Percentiles rank a stretch among this genome's conserved stretches.
Evolutionary conservation across 2,113 vertebrate species (phyloP).

Genomic region (Argyrosomus japonicus): DNA sequence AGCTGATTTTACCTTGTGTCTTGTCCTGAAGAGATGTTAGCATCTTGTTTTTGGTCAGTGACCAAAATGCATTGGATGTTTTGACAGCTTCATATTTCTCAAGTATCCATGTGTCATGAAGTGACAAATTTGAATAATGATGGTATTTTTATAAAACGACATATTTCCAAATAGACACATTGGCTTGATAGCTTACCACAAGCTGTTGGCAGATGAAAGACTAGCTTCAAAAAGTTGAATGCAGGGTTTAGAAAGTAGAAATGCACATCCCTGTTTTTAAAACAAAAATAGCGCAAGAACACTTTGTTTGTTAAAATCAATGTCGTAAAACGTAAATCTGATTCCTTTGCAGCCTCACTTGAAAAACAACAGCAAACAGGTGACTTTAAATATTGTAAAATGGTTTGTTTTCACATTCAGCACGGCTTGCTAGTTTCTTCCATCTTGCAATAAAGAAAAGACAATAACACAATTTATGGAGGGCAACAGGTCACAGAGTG

Average conservation of each 20-base stretch:
- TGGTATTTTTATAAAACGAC: conserved; percentile 15
- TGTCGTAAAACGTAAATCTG: neutral
- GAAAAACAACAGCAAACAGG: neutral
- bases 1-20: neutral
- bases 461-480: conserved; percentile 1
- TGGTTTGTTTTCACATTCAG: neutral
- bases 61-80: conserved; percentile 12
- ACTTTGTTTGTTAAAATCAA: neutral
- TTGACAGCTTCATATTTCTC: conserved; percentile 46
- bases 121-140: conserved; percentile 43
- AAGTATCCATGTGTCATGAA: conserved; percentile 26
- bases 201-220: conserved; percentile 6
- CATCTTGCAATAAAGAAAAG: conserved; percentile 9
- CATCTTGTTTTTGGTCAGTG: conserved; percentile 35
- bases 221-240: neutral
- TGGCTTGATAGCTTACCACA: neutral
- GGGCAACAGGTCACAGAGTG: neutral
- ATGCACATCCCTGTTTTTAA: neutral
- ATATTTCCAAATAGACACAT: conserved; percentile 17
- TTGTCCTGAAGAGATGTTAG: neutral
- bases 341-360: neutral
- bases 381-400: conserved; percentile 15
- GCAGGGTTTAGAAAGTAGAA: neutral
- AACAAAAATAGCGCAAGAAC: neutral
- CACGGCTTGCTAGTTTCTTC: neutral